A percentile compares a stretch with the other conserved stretches of the same genome.
These are phyloP conservation scores for Podarcis lilfordi DNA, from an alignment of 2,797 vertebrate genomes.

Conservation along the genomic window DNA sequence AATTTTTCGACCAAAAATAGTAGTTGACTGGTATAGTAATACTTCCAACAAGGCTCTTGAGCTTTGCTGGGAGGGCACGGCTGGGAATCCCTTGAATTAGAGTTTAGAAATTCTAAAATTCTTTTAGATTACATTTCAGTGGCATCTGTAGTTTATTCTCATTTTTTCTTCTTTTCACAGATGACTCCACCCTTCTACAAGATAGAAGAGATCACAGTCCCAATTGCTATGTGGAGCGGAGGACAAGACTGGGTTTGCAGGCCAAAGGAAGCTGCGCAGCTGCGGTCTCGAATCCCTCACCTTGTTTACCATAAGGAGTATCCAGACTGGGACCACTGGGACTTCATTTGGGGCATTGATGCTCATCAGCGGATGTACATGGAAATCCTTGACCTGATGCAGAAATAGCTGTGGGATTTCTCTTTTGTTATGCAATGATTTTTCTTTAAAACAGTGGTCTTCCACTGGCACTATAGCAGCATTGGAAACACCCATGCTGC, in stretches of 20 bases:
- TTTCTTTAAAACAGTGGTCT: neutral
- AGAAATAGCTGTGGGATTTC: conserved; percentile 43
- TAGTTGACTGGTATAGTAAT: too few relatives aligned
- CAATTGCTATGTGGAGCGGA: conserved; percentile 84
- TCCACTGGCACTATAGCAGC: too few relatives aligned
- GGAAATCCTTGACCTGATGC: conserved; percentile 79
- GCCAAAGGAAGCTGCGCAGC: conserved; percentile 76
- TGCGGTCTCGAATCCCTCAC: conserved; percentile 79
- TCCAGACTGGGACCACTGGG: conserved; percentile 83
- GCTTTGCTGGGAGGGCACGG: too few relatives aligned
- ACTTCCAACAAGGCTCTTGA: too few relatives aligned
- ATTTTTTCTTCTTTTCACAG: conserved; percentile 56
- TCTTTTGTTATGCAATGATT: too few relatives aligned
- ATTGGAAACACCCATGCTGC: too few relatives aligned
- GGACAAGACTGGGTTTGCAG: conserved; percentile 83
- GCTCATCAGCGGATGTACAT: conserved; percentile 81
- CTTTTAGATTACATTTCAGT: neutral
- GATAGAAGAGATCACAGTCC: conserved; percentile 80
- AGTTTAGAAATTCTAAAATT: neutral
- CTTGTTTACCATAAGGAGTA: conserved; percentile 80
- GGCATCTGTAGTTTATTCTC: neutral
- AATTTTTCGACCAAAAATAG: too few relatives aligned
- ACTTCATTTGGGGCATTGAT: conserved; percentile 87
- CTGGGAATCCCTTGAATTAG: neutral
- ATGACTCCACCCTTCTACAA: conserved; percentile 78